Evolutionary conservation across 2,113 vertebrate genomes (phyloP), one percentile per base, ranked within the genome.

Genomic region (Trematocara macrostoma): DNA sequence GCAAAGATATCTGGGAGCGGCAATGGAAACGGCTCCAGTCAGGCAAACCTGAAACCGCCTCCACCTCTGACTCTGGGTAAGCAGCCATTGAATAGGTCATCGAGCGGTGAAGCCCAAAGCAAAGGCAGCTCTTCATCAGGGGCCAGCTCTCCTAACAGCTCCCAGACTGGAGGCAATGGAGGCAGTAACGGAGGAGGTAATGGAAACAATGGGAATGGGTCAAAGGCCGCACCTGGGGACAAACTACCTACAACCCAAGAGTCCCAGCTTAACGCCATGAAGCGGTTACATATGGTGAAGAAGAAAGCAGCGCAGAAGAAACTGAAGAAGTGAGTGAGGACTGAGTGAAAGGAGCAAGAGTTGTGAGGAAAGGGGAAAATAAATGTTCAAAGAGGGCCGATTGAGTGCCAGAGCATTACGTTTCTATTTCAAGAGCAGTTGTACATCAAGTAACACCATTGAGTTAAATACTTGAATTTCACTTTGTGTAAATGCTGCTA

Each of bases 291-390:
- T 4, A 97, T 98, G 96, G 98, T 99, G 64, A 99, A 99, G 95
- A 99, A 99, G 96, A 99, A 99, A 94, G 98, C 99, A 0, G 98
- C 98, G 5, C 98, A 99, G 55, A 99, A 98, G 95, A 99, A 99
- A 74, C 96, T 99, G 52, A 99, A 98, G 93, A 99, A 99, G 93
- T 99, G 95, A 96, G 6, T 4, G 38, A 15, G 52, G 20, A 16
- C 9, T 1, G 5, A 89, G 31, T 76, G 80, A 64, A 59, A 67
- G 20, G 15, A n/a, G 20, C 18, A 55, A 20, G 38, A 76, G 16
- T 15, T 40, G 47, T 57, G 83, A 52, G 61, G 56, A 18, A 84
- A 34, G 5, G 81, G 35, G 56, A 82, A 83, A 78, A 67, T 47
- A 83, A 85, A 88, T 8, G 14, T 5, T 78, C 51, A 31, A 76